Evolutionary conservation across 2,888 invertebrate genomes (phyloP), one percentile per base, ranked within the genome.

Genomic region (Plagodis dolabraria): DNA sequence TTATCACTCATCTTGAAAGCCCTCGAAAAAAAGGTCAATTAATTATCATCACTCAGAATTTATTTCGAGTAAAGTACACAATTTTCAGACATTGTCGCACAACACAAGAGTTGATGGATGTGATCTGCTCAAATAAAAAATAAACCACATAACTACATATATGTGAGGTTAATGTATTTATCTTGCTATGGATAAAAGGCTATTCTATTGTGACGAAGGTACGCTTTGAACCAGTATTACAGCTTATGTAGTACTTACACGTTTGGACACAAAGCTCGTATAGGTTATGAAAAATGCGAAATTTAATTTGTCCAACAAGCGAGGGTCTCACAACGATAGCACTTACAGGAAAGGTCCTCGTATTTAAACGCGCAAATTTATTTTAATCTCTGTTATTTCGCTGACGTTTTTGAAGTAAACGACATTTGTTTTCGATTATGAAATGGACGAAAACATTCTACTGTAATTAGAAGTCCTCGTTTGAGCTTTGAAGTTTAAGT

Each of bases 201-300:
- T 52, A 63, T 69, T 70, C 53, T 68, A 47, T 68, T 72, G 65
- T 69, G 66, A 69, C 65, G 68, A 63, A 63, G 70, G 68, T 46
- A 59, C 59, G 59, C 60, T 71, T 70, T 65, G 57, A 61, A 58
- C 59, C 10, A 8, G 10, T 10, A 10, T 10, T 10, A 40, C 40
- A 40, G 40, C 10, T 40, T 40, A 40, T 40, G 10, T 40, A 40
- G 40, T 10, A 40, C 8, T 53, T 44, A 33, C 45, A 45, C 38
- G 42, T 33, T 33, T 45, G 53, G 11, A 52, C 47, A 68, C 57
- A 65, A 69, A 70, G 63, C 64, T 42, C 38, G 43, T 38, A 35
- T 22, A 38, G 45, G 53, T 60, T 58, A 55, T 65, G 67, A 69
- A 70, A 69, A 70, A 66, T 65, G 44, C 51, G 53, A 58, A 63